These are phyloP conservation scores for Apis florea DNA, from an alignment of 1,140 invertebrate species.

Conservation along the genomic window DNA sequence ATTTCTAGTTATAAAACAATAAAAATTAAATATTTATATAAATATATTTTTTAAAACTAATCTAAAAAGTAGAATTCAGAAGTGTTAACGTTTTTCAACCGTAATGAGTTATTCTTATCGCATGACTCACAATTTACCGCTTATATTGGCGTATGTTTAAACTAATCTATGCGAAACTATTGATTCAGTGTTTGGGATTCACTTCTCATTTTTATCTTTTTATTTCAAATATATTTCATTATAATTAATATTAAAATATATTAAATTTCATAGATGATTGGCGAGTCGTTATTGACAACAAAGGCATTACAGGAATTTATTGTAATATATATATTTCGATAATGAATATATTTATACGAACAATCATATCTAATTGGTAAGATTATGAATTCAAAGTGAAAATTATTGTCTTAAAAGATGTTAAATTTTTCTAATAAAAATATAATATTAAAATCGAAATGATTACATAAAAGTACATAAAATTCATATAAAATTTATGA, in stretches of 20 bases:
- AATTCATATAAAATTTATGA: background rate
- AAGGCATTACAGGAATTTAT: background rate
- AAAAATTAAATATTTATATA: background rate
- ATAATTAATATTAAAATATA: background rate
- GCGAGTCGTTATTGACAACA: no score
- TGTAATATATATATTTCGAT: background rate
- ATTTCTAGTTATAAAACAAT: no score
- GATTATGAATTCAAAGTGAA: background rate
- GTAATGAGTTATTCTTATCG: background rate
- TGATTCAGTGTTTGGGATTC: background rate
- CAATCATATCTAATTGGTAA: background rate
- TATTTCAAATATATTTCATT: background rate
- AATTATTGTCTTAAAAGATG: background rate
- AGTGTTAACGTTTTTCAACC: background rate
- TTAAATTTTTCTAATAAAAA: background rate
- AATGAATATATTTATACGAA: background rate
- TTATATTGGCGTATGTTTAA: conserved; percentile 4
- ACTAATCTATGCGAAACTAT: background rate
- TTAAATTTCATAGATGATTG: background rate
- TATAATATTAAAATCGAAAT: background rate
- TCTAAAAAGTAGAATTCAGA: no score
- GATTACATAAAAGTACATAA: background rate
- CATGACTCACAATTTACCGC: conserved; percentile 13
- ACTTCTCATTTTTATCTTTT: background rate
- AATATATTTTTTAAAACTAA: no score